Base-by-base conservation (phyloP, 1,140 invertebrate genomes). In the Eupristina koningsbergeri region DNA sequence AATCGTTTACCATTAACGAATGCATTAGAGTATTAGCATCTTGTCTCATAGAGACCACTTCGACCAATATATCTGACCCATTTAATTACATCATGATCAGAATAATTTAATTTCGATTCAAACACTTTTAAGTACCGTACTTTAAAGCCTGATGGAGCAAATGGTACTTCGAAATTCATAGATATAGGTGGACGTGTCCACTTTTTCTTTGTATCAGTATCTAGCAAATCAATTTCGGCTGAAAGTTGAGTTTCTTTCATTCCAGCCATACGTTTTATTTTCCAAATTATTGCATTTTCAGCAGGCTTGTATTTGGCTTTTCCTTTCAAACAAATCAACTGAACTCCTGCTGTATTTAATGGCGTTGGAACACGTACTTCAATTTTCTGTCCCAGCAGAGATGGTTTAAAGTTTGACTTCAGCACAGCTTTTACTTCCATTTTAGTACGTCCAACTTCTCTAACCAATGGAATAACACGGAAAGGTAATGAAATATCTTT, bases 111-210 rank as follows among this genome's bases (percentile, higher is more conserved):
- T 92, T 99, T 99, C 0, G 98, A 97, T 92, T 99, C 99, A 88
- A 99, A 99, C 67, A 99, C 99, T 93, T 99, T 99, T 88, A 99
- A 93, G 92, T 99, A 99, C 13, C 99, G 96, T 71, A 99, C 99
- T 94, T 99, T 97, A 90, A 99, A 99, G 22, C 99, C 99, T 84
- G 99, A 99, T 17, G 99, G 99, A 19, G 99, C 99, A 86, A 96
- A 96, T n/a, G 95, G 95, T 89, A 99, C 98, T 93, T 99, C 99
- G 92, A 99, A 99, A 93, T 99, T 99, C 99, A 99, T 99, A 0
- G 99, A 99, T 88, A 99, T 99, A n/a, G 99, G 99, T 53, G 99
- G 99, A 79, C 99, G 94, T 13, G 99, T 99, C 99, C 99, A 99
- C 93, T 99, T 99, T 93, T 99, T 99, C 93, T 99, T 99, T 2